Percentiles rank a stretch among this genome's conserved stretches.
phyloP scores from a whole-genome alignment of 2,113 vertebrate species.

The Oncorhynchus masou region DNA sequence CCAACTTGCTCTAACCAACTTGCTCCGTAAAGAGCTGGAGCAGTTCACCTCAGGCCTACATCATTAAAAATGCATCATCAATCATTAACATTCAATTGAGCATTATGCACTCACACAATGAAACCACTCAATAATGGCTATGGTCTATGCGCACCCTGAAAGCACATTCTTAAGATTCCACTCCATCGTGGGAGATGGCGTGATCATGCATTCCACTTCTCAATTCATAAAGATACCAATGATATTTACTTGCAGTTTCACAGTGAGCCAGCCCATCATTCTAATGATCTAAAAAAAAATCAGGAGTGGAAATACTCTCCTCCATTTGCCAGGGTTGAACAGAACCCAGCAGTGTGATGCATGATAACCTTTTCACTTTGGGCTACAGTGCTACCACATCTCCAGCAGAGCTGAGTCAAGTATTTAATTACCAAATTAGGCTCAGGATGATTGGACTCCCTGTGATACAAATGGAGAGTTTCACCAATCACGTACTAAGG shows the following conservation, averaged over 20 bases:
- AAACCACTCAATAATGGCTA: not conserved
- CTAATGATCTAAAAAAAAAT: too few relatives aligned
- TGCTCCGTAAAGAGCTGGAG: too few relatives aligned
- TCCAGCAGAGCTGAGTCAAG: not conserved
- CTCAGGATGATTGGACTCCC: not conserved
- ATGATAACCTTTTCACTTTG: too few relatives aligned
- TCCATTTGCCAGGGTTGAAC: too few relatives aligned
- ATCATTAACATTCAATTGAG: not conserved
- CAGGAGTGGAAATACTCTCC: too few relatives aligned
- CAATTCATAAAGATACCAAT: not conserved
- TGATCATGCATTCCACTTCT: not conserved
- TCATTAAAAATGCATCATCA: not conserved
- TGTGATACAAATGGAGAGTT: not conserved
- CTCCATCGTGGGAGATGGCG: not conserved
- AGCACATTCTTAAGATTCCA: not conserved
- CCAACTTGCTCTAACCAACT: too few relatives aligned
- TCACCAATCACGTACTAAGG: not conserved
- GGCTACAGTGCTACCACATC: not conserved
- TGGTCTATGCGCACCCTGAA: not conserved
- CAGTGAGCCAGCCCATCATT: too few relatives aligned
- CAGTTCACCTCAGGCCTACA: too few relatives aligned
- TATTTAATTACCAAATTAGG: slow-evolving; percentile 1
- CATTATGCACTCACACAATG: not conserved
- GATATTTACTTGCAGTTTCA: too few relatives aligned
- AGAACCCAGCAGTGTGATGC: too few relatives aligned